These are phyloP conservation scores for Neoscelio sp. DNA, from an alignment of 2,888 invertebrate species.

Conservation along the genomic window DNA sequence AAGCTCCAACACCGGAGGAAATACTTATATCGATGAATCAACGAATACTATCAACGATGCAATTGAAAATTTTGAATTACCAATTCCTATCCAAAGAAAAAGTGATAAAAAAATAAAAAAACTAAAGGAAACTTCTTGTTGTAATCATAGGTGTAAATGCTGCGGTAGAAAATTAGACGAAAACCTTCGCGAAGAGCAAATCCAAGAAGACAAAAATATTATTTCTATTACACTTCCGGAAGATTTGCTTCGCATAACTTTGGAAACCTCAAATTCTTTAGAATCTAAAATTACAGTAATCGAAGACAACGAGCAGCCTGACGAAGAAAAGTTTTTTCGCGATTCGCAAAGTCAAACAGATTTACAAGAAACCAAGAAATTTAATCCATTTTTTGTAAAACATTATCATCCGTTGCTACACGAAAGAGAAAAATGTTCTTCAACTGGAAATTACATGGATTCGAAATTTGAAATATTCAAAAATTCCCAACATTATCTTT, in stretches of 20 bases:
- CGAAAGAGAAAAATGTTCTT: background rate
- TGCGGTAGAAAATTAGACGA: constrained; percentile 32
- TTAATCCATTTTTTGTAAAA: constrained; percentile 6
- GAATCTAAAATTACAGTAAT: constrained; percentile 76
- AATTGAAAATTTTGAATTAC: constrained; percentile 56
- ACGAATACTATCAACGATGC: constrained; percentile 73
- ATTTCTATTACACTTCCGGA: constrained; percentile 79
- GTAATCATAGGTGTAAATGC: constrained; percentile 38
- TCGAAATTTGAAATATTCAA: constrained; percentile 1
- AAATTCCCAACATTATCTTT: background rate
- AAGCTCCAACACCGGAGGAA: constrained; percentile 66
- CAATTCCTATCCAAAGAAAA: constrained; percentile 67
- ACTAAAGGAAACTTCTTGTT: background rate
- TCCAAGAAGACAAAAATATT: constrained; percentile 70
- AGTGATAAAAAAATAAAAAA: constrained; percentile 38
- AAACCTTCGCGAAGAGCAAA: background rate
- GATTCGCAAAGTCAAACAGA: constrained; percentile 76
- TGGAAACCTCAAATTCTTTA: constrained; percentile 74
- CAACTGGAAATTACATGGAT: no score
- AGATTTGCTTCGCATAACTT: constrained; percentile 77
- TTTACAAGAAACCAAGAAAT: constrained; percentile 10
- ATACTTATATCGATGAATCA: constrained; percentile 72
- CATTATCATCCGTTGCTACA: constrained; percentile 5
- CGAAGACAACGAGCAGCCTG: constrained; percentile 42
- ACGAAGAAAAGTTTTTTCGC: constrained; percentile 29